These are phyloP conservation scores for Antennarius maculatus DNA, from an alignment of 2,797 vertebrate species.

Conservation along the genomic window DNA sequence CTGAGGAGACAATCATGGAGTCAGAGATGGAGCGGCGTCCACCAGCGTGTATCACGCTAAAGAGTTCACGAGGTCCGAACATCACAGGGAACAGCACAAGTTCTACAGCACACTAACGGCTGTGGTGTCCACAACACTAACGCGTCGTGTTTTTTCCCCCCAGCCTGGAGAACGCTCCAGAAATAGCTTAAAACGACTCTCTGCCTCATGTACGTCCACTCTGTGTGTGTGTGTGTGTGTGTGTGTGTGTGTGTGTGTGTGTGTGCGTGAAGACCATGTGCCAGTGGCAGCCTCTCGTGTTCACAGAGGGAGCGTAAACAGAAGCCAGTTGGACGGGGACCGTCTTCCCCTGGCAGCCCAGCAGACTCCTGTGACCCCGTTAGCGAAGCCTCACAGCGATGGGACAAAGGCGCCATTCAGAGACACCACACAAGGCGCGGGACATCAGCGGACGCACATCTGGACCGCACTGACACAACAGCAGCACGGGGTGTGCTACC, in stretches of 20 bases:
- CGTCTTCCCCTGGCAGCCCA: conserved; percentile 66
- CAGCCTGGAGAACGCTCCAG: conserved; percentile 71
- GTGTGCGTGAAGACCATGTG: conserved; percentile 50
- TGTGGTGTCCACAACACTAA: conserved; percentile 37
- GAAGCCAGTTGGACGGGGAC: conserved; percentile 32
- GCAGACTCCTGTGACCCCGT: conserved; percentile 59
- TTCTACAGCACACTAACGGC: conserved; percentile 14
- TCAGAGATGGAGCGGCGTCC: conserved; percentile 33
- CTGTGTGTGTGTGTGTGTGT: conserved; percentile 30
- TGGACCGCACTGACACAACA: conserved; percentile 34
- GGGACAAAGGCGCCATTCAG: conserved; percentile 51
- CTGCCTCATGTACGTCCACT: conserved; percentile 74
- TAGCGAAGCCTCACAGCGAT: conserved; percentile 51
- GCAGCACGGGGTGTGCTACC: not conserved
- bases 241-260: conserved; percentile 24
- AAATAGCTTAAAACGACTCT: conserved; percentile 79
- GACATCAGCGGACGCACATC: conserved; percentile 60
- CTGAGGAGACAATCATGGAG: conserved; percentile 62
- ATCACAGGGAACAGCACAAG: conserved; percentile 10
- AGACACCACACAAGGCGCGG: conserved; percentile 56
- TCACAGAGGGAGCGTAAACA: conserved; percentile 44
- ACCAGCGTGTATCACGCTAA: too few species aligned
- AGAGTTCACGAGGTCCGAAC: not conserved
- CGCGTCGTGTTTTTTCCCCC: conserved; percentile 55
- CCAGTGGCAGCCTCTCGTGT: conserved; percentile 69